Conservation (phyloP, 2,888 invertebrate species). For the Tyria jacobaeae region DNA sequence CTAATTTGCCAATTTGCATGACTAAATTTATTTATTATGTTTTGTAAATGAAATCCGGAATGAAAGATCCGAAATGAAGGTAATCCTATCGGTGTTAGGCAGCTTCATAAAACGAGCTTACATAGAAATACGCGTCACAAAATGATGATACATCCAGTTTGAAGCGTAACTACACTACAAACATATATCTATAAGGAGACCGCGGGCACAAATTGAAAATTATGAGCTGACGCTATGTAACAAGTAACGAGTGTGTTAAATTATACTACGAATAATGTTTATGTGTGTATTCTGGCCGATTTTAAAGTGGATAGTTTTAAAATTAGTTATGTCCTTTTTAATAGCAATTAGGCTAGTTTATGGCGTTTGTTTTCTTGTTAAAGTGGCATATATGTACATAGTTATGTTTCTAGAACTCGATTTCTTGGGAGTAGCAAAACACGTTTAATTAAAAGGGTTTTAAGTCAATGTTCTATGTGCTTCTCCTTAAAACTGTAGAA, state of each 20-base stretch:
- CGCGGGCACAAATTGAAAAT: slow-evolving; percentile 82
- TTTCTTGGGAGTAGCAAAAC: not conserved
- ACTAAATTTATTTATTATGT: not conserved
- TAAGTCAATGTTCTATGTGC: no score
- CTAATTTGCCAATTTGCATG: not conserved
- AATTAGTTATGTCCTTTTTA: slow-evolving; percentile 24
- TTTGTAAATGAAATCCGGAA: not conserved
- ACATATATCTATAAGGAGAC: slow-evolving; percentile 68
- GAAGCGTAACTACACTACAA: slow-evolving; percentile 65
- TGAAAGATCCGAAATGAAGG: no score
- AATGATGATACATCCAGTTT: slow-evolving; percentile 42
- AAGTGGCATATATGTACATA: slow-evolving; percentile 12
- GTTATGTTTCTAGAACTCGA: slow-evolving; percentile 6
- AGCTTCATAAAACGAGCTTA: slow-evolving; percentile 9
- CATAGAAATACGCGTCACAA: slow-evolving; percentile 30
- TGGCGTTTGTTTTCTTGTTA: slow-evolving; percentile 12
- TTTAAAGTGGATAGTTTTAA: slow-evolving; percentile 40
- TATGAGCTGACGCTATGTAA: slow-evolving; percentile 67
- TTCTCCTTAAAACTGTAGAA: not conserved
- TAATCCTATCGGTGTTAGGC: not conserved
- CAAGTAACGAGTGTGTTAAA: slow-evolving; percentile 69
- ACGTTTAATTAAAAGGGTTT: slow-evolving; percentile 5
- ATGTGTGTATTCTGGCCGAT: slow-evolving; percentile 39
- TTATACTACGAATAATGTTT: slow-evolving; percentile 59
- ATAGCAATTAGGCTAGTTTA: slow-evolving; percentile 17